A percentile compares a stretch with the other conserved stretches of the same genome.
Conservation (phyloP, 2,888 invertebrate species). For the Lasioglossum malachurum region DNA sequence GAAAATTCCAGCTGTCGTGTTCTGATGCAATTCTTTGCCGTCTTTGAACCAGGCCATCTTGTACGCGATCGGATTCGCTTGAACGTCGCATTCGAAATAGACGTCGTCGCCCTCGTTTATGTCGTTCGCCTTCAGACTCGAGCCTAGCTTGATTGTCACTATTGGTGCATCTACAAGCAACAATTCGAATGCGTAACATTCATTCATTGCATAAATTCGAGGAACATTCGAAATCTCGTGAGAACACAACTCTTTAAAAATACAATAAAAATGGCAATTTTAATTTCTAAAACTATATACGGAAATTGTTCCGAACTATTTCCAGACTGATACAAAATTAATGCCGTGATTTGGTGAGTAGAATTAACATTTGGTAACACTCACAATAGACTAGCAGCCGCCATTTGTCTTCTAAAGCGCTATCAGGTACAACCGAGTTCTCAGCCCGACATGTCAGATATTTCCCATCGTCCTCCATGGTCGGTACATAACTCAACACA, state of each 20-base stretch:
- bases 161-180: conserved; percentile 91
- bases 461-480: conserved; percentile 95
- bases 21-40: conserved; percentile 93
- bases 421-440: conserved; percentile 93
- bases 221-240: background rate
- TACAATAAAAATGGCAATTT: background rate
- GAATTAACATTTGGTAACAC: conserved; percentile 77
- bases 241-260: background rate
- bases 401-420: conserved; percentile 94
- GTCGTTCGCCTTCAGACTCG: conserved; percentile 92
- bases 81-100: conserved; percentile 94
- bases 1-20: conserved; percentile 92
- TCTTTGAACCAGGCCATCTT: conserved; percentile 95
- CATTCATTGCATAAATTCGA: background rate
- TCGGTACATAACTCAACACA: conserved; percentile 92
- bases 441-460: conserved; percentile 94
- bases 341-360: background rate
- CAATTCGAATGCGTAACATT: background rate
- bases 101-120: conserved; percentile 96
- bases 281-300: background rate
- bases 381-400: conserved; percentile 94
- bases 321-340: background rate
- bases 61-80: conserved; percentile 93
- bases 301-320: background rate
- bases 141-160: conserved; percentile 93